phyloP scores from a whole-genome alignment of 2,888 invertebrate species.

The Patella ulyssiponensis region DNA sequence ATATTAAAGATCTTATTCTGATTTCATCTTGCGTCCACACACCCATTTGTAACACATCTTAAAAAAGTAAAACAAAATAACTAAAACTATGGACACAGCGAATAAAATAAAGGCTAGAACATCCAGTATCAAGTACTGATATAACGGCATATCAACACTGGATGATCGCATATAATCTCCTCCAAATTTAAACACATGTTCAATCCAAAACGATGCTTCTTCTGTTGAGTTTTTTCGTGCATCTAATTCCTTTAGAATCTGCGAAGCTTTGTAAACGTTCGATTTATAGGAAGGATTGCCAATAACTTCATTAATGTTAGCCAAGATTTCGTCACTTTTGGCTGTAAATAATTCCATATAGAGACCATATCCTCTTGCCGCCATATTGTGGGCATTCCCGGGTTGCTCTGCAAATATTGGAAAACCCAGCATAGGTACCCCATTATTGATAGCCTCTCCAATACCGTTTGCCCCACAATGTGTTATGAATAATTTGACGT shows the following conservation, averaged over 20 bases:
- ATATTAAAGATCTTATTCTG: too few species aligned
- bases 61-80: too few species aligned
- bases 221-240: conserved; percentile 37
- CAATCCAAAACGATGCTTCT: conserved; percentile 53
- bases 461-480: conserved; percentile 55
- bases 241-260: conserved; percentile 30
- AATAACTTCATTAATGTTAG: conserved; percentile 35
- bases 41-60: too few species aligned
- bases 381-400: conserved; percentile 41
- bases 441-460: conserved; percentile 54
- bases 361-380: conserved; percentile 43
- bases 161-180: conserved; percentile 47
- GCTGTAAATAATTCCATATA: conserved; percentile 34
- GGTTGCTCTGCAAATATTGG: conserved; percentile 48
- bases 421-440: conserved; percentile 50
- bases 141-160: conserved; percentile 46
- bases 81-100: not conserved
- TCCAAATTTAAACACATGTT: conserved; percentile 55
- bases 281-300: conserved; percentile 32
- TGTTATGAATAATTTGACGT: conserved; percentile 48
- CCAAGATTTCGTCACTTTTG: conserved; percentile 32
- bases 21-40: too few species aligned
- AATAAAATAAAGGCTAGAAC: conserved; percentile 32
- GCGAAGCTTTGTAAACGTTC: conserved; percentile 37
- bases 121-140: conserved; percentile 50